Conservation (phyloP, 1,140 invertebrate species). For the Marisa cornuarietis region DNA sequence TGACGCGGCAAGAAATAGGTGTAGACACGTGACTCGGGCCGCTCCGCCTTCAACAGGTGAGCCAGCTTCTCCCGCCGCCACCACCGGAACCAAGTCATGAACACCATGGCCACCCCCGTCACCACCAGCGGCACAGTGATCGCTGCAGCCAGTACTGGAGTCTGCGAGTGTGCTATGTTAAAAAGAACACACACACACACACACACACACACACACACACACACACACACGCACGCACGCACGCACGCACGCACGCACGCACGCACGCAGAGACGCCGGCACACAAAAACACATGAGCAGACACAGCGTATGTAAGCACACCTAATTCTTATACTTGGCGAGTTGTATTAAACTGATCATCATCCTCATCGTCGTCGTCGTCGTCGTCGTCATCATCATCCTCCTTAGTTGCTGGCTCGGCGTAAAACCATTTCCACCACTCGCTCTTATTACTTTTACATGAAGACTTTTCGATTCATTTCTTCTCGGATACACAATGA, state of each 20-base stretch:
- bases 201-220: not conserved
- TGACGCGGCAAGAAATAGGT: slow-evolving; percentile 10
- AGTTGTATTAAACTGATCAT: no score
- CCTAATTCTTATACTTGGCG: not conserved
- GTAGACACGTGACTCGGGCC: slow-evolving; percentile 12
- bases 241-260: not conserved
- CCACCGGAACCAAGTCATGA: not conserved
- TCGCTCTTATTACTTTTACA: no score
- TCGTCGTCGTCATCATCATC: no score
- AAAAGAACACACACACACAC: not conserved
- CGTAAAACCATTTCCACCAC: no score
- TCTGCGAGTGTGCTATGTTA: not conserved
- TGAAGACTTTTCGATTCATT: no score
- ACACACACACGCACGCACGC: not conserved
- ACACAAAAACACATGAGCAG: not conserved
- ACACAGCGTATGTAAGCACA: not conserved
- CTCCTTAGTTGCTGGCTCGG: no score
- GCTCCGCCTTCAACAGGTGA: not conserved
- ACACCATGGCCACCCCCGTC: not conserved
- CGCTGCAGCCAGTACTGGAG: not conserved
- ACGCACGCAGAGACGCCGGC: not conserved
- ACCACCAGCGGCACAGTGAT: slow-evolving; percentile 7
- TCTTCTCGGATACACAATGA: no score
- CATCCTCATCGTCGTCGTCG: no score
- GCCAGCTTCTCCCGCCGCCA: not conserved